phyloP scores from a whole-genome alignment of 2,888 invertebrate genomes.

The Lutraria lutraria region DNA sequence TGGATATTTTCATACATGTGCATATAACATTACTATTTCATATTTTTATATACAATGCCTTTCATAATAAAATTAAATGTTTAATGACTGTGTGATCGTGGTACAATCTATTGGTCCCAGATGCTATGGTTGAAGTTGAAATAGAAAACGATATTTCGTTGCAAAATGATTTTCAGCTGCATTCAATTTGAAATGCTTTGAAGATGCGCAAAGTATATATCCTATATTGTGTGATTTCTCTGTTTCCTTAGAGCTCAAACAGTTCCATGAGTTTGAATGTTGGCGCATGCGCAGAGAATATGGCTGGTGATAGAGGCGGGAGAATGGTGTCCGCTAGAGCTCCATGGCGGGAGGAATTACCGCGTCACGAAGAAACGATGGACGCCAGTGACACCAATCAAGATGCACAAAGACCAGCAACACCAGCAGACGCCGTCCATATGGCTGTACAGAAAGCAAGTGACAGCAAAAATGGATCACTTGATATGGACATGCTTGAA shows the following conservation, averaged over 20 bases:
- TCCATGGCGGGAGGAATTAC: conserved; percentile 53
- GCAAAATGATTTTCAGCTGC: no score
- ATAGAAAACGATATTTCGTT: no score
- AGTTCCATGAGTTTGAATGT: conserved; percentile 42
- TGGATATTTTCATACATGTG: no score
- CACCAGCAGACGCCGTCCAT: conserved; percentile 64
- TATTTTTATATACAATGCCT: no score
- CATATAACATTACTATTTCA: no score
- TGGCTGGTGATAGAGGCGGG: conserved; percentile 33
- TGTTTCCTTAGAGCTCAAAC: conserved; percentile 20
- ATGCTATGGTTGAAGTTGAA: no score
- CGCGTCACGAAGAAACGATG: conserved; percentile 42
- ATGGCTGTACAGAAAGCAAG: conserved; percentile 56
- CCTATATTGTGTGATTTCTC: neutral
- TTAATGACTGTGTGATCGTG: no score
- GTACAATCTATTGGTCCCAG: no score
- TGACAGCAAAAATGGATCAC: conserved; percentile 55
- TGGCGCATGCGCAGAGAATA: conserved; percentile 41
- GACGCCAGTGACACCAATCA: conserved; percentile 21
- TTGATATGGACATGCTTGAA: conserved; percentile 74
- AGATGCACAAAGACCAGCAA: conserved; percentile 45
- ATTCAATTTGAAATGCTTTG: neutral
- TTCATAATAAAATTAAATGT: no score
- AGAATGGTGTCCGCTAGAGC: conserved; percentile 58
- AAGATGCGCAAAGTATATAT: neutral